phyloP scores from a whole-genome alignment of 2,113 vertebrate species.

The Acrocephalus kingi region DNA sequence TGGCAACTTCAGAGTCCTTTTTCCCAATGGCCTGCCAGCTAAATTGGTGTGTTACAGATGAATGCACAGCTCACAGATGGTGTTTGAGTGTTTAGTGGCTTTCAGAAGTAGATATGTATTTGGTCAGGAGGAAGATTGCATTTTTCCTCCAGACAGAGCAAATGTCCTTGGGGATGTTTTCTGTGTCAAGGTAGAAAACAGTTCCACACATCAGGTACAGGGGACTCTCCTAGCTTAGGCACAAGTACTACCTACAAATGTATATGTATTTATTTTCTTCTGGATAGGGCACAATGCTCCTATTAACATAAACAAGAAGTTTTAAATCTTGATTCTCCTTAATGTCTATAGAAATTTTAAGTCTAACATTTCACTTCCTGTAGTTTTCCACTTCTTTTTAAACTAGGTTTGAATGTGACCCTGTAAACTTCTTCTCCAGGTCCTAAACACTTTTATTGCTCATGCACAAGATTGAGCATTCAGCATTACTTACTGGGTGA shows the following conservation, averaged over 20 bases:
- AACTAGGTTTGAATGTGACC: background rate
- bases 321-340: background rate
- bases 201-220: slow-evolving; percentile 16
- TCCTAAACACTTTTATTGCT: background rate
- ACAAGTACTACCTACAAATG: background rate
- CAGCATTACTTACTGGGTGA: background rate
- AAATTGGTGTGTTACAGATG: slow-evolving; percentile 62
- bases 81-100: slow-evolving; percentile 59
- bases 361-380: background rate
- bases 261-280: background rate
- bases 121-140: slow-evolving; percentile 59
- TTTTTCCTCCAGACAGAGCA: slow-evolving; percentile 60
- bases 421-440: background rate
- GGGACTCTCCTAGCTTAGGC: background rate
- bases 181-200: slow-evolving; percentile 38
- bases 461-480: background rate
- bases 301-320: background rate
- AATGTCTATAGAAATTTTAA: background rate
- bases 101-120: slow-evolving; percentile 50
- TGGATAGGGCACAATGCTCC: background rate
- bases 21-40: slow-evolving; percentile 59
- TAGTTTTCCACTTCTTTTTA: background rate
- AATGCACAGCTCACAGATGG: slow-evolving; percentile 63
- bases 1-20: slow-evolving; percentile 40
- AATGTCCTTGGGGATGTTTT: slow-evolving; percentile 66